Percentiles rank a stretch among this genome's conserved stretches.
phyloP scores from a whole-genome alignment of 2,888 invertebrate species.

The Tortrix viridana region DNA sequence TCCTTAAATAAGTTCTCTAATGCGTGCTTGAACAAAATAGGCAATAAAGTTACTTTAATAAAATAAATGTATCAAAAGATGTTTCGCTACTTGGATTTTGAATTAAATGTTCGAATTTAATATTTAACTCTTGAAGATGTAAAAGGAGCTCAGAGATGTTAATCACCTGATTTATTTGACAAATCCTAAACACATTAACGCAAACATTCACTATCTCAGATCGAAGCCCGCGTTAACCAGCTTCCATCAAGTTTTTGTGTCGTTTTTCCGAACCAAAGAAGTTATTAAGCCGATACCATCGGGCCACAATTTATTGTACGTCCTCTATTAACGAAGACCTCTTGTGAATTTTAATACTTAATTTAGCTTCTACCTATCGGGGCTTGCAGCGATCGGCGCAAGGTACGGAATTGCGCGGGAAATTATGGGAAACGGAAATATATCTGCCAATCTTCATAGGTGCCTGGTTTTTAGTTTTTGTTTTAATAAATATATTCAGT shows the following conservation, averaged over 20 bases:
- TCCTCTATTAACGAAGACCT: constrained; percentile 58
- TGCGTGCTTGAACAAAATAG: neutral
- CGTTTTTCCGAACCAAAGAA: constrained; percentile 66
- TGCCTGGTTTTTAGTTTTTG: too few relatives aligned
- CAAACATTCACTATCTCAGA: constrained; percentile 31
- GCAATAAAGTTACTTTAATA: neutral
- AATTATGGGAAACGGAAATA: neutral
- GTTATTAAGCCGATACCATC: constrained; percentile 75
- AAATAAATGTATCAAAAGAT: too few relatives aligned
- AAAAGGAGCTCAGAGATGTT: constrained; percentile 9
- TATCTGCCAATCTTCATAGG: neutral
- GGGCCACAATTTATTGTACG: constrained; percentile 61
- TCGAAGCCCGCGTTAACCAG: constrained; percentile 34
- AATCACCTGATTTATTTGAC: constrained; percentile 36
- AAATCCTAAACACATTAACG: constrained; percentile 35
- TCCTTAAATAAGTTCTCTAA: neutral
- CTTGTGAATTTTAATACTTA: constrained; percentile 74
- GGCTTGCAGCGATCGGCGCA: constrained; percentile 18
- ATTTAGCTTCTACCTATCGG: constrained; percentile 46
- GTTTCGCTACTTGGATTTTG: too few relatives aligned
- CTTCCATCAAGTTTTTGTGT: constrained; percentile 52
- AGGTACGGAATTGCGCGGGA: constrained; percentile 18
- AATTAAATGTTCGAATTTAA: too few relatives aligned
- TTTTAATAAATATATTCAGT: too few relatives aligned
- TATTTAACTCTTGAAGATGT: too few relatives aligned